Conservation (phyloP, 2,113 vertebrate genomes). For the Sinocyclocheilus maitianheensis region DNA sequence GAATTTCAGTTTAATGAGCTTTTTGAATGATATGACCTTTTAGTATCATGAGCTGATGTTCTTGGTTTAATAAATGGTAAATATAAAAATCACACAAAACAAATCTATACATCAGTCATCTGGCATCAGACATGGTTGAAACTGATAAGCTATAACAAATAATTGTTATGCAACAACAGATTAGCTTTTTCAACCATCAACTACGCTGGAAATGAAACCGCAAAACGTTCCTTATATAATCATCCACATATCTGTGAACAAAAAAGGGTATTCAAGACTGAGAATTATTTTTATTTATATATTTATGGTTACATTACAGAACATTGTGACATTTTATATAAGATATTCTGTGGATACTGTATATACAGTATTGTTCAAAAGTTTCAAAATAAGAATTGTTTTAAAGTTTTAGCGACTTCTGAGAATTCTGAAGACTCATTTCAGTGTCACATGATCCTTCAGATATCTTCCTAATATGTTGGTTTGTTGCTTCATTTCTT, state of each 20-base stretch:
- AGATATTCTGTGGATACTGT: neutral
- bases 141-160: neutral
- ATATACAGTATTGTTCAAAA: neutral
- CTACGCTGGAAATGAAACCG: neutral
- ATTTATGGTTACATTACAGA: neutral
- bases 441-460: neutral
- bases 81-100: neutral
- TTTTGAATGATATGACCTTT: neutral
- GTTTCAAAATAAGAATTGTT: neutral
- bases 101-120: neutral
- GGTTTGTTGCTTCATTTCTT: neutral
- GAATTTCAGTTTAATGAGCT: neutral
- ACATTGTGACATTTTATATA: neutral
- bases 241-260: neutral
- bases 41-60: neutral
- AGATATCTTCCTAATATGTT: neutral
- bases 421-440: neutral
- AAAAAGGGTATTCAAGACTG: neutral
- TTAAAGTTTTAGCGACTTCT: neutral
- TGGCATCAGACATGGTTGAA: neutral
- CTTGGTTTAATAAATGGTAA: neutral
- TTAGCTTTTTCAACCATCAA: neutral
- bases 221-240: neutral
- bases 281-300: neutral
- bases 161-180: neutral